phyloP scores from a whole-genome alignment of 2,113 vertebrate genomes.

The Pedetes capensis region DNA sequence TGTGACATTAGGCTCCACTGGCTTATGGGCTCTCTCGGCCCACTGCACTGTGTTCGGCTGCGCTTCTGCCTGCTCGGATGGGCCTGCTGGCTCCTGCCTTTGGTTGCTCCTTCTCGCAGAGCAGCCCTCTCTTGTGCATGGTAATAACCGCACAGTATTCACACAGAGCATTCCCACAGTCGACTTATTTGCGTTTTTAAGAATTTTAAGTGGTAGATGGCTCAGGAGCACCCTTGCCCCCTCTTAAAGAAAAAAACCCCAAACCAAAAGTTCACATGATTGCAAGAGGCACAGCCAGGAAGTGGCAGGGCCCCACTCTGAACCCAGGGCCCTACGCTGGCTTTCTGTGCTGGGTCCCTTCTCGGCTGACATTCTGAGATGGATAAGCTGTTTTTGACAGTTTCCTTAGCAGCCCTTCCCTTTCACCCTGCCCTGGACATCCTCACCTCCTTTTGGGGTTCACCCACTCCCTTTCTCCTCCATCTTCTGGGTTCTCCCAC shows the following conservation, averaged over 20 bases:
- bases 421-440: background rate
- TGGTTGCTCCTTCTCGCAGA: background rate
- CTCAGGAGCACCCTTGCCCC: background rate
- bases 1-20: background rate
- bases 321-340: background rate
- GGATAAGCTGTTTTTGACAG: background rate
- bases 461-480: background rate
- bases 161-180: background rate
- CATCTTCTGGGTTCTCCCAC: background rate
- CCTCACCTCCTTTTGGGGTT: background rate
- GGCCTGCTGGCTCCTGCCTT: background rate
- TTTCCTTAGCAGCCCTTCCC: background rate
- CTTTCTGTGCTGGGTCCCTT: background rate
- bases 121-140: background rate
- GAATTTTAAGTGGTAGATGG: constrained; percentile 20
- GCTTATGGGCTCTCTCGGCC: background rate
- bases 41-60: background rate
- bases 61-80: background rate
- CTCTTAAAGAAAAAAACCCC: background rate
- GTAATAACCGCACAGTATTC: background rate
- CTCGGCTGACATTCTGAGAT: background rate
- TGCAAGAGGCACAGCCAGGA: background rate
- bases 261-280: background rate
- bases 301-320: background rate
- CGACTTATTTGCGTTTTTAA: constrained; percentile 2